Percentiles rank a stretch among this genome's conserved stretches.
Conservation (phyloP, 2,113 vertebrate genomes). For the Percina caprodes region DNA sequence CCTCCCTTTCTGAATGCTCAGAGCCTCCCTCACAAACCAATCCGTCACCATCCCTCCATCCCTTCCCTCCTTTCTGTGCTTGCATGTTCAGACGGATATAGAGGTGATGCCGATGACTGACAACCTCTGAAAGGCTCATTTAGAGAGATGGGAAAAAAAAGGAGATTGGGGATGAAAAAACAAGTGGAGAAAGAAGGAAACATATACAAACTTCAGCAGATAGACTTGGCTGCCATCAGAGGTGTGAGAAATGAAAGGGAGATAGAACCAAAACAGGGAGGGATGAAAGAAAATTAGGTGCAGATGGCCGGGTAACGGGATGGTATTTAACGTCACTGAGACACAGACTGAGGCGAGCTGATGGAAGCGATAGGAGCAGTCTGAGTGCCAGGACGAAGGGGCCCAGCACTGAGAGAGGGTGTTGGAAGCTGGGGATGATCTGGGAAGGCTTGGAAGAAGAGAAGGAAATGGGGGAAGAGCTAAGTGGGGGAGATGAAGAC, state of each 20-base stretch:
- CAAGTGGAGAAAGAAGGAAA: constrained; percentile 16
- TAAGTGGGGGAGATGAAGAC: constrained; percentile 1
- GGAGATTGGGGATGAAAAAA: neutral
- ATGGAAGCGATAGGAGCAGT: constrained; percentile 61
- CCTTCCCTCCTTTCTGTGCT: constrained; percentile 20
- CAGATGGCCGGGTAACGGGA: constrained; percentile 57
- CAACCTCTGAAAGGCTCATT: constrained; percentile 53
- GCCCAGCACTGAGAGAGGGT: constrained; percentile 37
- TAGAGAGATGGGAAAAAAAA: constrained; percentile 6
- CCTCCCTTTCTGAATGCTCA: constrained; percentile 33
- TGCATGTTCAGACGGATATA: constrained; percentile 51
- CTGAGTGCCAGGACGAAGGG: constrained; percentile 43
- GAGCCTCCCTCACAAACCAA: constrained; percentile 46
- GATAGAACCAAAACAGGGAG: constrained; percentile 29
- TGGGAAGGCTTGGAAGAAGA: constrained; percentile 17
- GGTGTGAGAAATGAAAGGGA: constrained; percentile 46
- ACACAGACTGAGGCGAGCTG: constrained; percentile 39
- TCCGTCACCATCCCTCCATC: constrained; percentile 52
- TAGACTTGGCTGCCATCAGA: constrained; percentile 41
- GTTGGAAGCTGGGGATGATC: constrained; percentile 28
- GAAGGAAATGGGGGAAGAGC: neutral
- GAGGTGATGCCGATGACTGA: constrained; percentile 62
- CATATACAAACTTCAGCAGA: constrained; percentile 25
- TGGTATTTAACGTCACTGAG: constrained; percentile 60
- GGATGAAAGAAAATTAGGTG: constrained; percentile 57